Conservation (phyloP, 2,888 invertebrate genomes). For the Entomobrya proxima region DNA sequence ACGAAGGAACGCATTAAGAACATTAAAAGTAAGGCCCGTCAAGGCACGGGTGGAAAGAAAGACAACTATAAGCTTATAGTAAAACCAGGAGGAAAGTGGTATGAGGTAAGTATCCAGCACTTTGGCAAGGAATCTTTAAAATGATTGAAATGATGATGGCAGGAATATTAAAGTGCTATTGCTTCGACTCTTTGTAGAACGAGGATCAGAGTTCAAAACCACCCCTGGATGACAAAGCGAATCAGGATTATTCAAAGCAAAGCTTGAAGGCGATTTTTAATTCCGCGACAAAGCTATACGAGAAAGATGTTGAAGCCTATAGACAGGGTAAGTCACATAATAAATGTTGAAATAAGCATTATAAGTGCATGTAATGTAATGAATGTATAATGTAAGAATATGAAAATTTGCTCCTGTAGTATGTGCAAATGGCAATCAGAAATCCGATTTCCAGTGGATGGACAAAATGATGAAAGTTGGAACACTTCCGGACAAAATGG, state of each 20-base stretch:
- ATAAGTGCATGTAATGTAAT: background rate
- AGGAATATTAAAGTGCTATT: background rate
- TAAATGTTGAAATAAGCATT: background rate
- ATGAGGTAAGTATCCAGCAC: background rate
- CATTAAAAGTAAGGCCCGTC: background rate
- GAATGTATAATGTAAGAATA: no score
- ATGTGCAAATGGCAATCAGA: conserved; percentile 80
- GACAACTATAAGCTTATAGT: conserved; percentile 37
- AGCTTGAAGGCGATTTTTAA: conserved; percentile 46
- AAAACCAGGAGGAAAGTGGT: conserved; percentile 57
- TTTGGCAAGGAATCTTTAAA: background rate
- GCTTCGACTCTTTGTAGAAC: background rate
- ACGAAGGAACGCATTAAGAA: conserved; percentile 33
- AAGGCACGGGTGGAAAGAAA: background rate
- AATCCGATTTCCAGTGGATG: conserved; percentile 86
- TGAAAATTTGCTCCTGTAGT: no score
- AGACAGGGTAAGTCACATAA: conserved; percentile 65
- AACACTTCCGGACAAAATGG: conserved; percentile 89
- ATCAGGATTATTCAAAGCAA: background rate
- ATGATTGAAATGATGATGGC: background rate
- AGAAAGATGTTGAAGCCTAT: conserved; percentile 66
- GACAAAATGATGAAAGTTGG: conserved; percentile 87
- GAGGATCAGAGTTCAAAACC: background rate
- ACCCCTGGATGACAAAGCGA: background rate
- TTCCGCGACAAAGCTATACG: conserved; percentile 56